Evolutionary conservation across 2,888 invertebrate genomes (phyloP), one percentile per base, ranked within the genome.

Genomic region (Drosophila paucipuncta): DNA sequence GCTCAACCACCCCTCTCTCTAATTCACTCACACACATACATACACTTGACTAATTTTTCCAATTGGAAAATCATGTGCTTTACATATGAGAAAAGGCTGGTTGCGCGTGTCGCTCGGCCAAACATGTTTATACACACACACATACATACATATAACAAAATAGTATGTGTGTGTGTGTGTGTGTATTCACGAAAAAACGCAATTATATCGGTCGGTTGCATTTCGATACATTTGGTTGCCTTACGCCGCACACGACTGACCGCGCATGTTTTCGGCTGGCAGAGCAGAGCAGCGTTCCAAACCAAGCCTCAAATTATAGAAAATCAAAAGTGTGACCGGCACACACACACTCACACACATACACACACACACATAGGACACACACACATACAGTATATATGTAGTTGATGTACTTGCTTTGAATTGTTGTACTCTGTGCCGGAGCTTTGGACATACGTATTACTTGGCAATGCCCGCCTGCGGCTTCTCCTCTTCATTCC

Each of bases 231-330:
- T 93, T 92, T 92, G 92, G 93, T 92, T 93, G 92, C 93, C 91
- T 92, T 91, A 93, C 92, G 92, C 92, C 92, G 93, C 93, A 93
- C 93, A 92, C 93, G 93, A 93, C 92, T 92, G 93, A 92, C 93
- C 93, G 93, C 92, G 92, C 93, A 92, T 93, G 85, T 91, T 86
- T 90, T 91, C 85, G 84, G 82, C 86, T 90, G 87, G 83, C 65
- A 78, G 84, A 78, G 87, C 85, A 85, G 67, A 76, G 85, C 85
- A 85, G 68, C 77, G 79, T 72, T 78, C 74, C 79, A 68, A 80
- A 59, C 83, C 75, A 82, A 71, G 73, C 85, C 89, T 90, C 65
- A 82, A 90, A 90, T 88, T 85, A 85, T 85, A 85, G 85, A 85
- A 85, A 90, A 90, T 83, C 85, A 90, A 85, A 85, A 85, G 85